phyloP scores from a whole-genome alignment of 2,888 invertebrate genomes.

The Ceriagrion tenellum region DNA sequence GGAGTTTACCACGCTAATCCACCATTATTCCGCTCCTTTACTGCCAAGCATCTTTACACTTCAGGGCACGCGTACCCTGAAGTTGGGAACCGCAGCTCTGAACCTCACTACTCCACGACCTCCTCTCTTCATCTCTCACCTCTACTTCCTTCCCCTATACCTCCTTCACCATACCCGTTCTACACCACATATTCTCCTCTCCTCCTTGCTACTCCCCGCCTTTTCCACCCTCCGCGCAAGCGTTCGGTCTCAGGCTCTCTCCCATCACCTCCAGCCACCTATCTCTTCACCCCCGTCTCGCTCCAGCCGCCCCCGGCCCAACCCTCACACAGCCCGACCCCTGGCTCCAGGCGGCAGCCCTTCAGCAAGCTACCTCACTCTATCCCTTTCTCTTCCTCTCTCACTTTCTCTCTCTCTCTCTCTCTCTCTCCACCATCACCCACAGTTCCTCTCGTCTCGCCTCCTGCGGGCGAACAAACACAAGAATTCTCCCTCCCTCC shows the following conservation, averaged over 20 bases:
- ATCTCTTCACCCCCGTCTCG: neutral
- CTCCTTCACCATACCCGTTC: neutral
- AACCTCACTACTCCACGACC: neutral
- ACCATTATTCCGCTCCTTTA: too few relatives aligned
- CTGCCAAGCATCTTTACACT: too few relatives aligned
- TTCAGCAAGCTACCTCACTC: neutral
- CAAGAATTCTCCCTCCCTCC: neutral
- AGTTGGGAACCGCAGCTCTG: neutral
- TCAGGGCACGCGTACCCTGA: too few relatives aligned
- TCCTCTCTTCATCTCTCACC: neutral
- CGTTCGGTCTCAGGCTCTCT: neutral
- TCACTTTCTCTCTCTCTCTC: neutral
- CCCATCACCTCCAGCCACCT: constrained; percentile 2
- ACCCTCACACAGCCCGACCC: neutral
- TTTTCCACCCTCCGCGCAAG: too few relatives aligned
- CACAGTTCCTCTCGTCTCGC: neutral
- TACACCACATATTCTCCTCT: neutral
- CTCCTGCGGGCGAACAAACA: neutral
- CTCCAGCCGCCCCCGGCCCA: neutral
- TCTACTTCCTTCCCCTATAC: neutral
- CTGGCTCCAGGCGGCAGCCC: neutral
- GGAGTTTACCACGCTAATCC: too few relatives aligned
- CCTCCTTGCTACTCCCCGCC: neutral
- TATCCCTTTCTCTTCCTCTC: too few relatives aligned
- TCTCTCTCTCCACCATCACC: neutral